phyloP scores from a whole-genome alignment of 1,140 invertebrate genomes.

The Charaxes varanes region DNA sequence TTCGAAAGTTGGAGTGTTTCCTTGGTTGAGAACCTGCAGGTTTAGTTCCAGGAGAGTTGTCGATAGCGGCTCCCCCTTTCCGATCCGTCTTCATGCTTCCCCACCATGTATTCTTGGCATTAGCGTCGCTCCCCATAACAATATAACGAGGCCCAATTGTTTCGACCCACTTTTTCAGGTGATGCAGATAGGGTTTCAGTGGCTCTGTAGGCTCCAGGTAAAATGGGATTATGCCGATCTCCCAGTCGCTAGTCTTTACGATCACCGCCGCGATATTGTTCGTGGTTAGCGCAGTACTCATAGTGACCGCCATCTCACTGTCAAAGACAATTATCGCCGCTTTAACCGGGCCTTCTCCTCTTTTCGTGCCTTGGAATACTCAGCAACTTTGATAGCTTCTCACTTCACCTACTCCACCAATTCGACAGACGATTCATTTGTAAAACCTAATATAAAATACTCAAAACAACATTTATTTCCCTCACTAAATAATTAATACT shows the following conservation, averaged over 20 bases:
- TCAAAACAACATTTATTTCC: no score
- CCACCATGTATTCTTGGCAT: slow-evolving; percentile 28
- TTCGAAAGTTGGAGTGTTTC: slow-evolving; percentile 21
- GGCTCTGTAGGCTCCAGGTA: slow-evolving; percentile 2
- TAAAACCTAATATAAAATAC: no score
- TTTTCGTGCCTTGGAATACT: slow-evolving; percentile 6
- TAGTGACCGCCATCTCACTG: not conserved
- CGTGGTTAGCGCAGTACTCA: slow-evolving; percentile 5
- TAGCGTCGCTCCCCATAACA: slow-evolving; percentile 20
- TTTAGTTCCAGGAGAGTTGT: slow-evolving; percentile 10
- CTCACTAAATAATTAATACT: no score
- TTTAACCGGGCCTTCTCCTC: slow-evolving; percentile 5
- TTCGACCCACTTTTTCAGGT: not conserved
- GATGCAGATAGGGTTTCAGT: slow-evolving; percentile 1
- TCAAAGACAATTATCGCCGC: slow-evolving; percentile 12
- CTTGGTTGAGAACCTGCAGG: slow-evolving; percentile 18
- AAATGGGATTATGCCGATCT: slow-evolving; percentile 3
- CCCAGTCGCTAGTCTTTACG: slow-evolving; percentile 3
- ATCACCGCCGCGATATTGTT: slow-evolving; percentile 10
- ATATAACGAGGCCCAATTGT: not conserved
- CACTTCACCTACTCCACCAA: no score
- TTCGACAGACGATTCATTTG: no score
- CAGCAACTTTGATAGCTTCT: no score
- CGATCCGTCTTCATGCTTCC: slow-evolving; percentile 8
- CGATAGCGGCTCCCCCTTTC: slow-evolving; percentile 7